These are phyloP conservation scores for Caracal caracal DNA, from an alignment of 2,113 vertebrate genomes.

Conservation along the genomic window DNA sequence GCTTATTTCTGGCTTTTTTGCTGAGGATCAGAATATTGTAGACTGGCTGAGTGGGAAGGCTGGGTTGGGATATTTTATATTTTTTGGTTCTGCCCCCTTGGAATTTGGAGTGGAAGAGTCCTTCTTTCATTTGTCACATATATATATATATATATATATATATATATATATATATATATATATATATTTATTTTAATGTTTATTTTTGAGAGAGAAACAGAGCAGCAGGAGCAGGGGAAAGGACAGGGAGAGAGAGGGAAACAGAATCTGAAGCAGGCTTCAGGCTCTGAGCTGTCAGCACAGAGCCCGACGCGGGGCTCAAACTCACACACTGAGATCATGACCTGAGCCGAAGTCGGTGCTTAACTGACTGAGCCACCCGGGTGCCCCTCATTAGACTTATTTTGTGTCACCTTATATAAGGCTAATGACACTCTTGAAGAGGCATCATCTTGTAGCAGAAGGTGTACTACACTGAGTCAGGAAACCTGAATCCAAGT, in stretches of 20 bases:
- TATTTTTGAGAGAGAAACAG: not conserved
- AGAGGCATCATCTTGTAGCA: not conserved
- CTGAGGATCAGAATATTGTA: not conserved
- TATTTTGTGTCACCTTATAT: not conserved
- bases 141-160: not conserved
- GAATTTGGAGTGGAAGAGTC: not conserved
- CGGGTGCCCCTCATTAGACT: not conserved
- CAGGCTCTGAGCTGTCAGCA: not conserved
- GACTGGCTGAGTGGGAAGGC: not conserved
- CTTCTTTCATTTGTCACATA: not conserved
- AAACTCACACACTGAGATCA: not conserved
- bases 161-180: not conserved
- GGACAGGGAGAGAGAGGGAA: not conserved
- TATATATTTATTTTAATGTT: not conserved
- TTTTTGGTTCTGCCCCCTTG: not conserved
- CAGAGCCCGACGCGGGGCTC: not conserved
- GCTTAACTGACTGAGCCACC: not conserved
- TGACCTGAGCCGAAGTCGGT: not conserved
- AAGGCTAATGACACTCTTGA: not conserved
- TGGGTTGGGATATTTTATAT: not conserved
- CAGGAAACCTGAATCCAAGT: not conserved
- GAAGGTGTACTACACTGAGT: not conserved
- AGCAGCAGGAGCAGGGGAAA: not conserved
- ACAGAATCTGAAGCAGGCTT: not conserved
- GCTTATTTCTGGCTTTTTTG: not conserved